Base-by-base conservation (phyloP, 92 coral and sea anemone species). In the Paramuricea clavata region DNA sequence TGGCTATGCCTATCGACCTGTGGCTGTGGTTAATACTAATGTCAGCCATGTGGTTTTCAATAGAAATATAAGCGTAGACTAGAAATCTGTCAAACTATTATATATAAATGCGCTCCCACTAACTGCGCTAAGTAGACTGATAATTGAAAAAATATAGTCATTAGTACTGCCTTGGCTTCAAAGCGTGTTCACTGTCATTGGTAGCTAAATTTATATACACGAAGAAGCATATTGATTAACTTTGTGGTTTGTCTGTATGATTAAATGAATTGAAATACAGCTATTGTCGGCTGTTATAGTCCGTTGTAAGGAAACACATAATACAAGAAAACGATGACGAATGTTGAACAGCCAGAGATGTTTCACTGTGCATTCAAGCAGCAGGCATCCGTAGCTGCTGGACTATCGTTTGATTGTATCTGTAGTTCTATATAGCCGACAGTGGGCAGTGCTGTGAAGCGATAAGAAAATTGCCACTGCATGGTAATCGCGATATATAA, bases 391-490 rank as follows among this genome's bases (percentile, higher is more conserved):
- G 72, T 65, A 65, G 41, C 72, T 65, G 72, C 6, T 39, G 36
- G 72, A 26, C 72, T 65, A 65, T 65, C 72, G 72, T 65, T 65
- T 33, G 72, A 65, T 65, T 65, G 28, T 27, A 65, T 65, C 72
- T 27, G 72, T 33, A 65, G 72, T 19, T 65, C 72, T 65, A 54
- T 21, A 54, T 21, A 65, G 41, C 72, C 72, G 72, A 65, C 72
- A 65, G 21, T 65, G 72, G 72, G 72, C 39, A 9, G 35, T 5
- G 72, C 72, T 65, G 72, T 65, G 72, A 65, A 32, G 41, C 72
- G 72, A 65, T 65, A 65, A 65, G 72, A 65, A 65, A 65, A 65
- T 65, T 65, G 72, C 28, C 72, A 65, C 25, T 65, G n/a, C n/a
- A n/a, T n/a, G 72, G 36, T 65, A 15, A n/a, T 28, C 36, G 72